phyloP scores from a whole-genome alignment of 1,140 invertebrate species.

The Anastatus disparis region DNA sequence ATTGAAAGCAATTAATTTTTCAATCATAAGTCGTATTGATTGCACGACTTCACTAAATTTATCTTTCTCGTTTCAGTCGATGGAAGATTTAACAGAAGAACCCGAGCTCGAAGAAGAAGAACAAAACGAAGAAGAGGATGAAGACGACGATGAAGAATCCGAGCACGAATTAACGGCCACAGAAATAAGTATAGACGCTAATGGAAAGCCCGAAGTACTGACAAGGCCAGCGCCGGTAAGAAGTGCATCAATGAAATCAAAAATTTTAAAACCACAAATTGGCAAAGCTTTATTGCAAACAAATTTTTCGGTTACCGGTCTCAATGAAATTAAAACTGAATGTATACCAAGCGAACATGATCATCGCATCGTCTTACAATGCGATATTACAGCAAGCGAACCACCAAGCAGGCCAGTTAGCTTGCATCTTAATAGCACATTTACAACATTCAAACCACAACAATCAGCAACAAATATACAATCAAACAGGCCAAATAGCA shows the following conservation, averaged over 20 bases:
- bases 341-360: conserved; percentile 43
- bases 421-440: conserved; percentile 51
- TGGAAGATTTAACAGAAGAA: conserved; percentile 66
- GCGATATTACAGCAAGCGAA: conserved; percentile 24
- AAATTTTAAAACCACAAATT: conserved; percentile 35
- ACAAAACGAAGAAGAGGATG: conserved; percentile 57
- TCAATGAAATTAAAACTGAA: conserved; percentile 59
- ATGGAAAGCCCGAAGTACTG: conserved; percentile 48
- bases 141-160: conserved; percentile 55
- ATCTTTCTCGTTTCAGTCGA: conserved; percentile 51
- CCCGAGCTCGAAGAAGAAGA: conserved; percentile 62
- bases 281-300: conserved; percentile 51
- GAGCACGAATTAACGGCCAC: conserved; percentile 50
- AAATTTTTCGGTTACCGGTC: conserved; percentile 60
- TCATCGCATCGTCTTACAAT: not conserved
- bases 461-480: too few species aligned
- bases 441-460: conserved; percentile 47
- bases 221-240: conserved; percentile 61
- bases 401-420: conserved; percentile 56
- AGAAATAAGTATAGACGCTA: conserved; percentile 36
- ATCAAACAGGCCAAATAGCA: conserved; percentile 51
- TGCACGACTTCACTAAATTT: too few species aligned
- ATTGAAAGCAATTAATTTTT: too few species aligned
- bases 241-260: conserved; percentile 37
- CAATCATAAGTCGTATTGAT: too few species aligned